Conservation (phyloP, 1,140 invertebrate genomes). For the Drosophila varians region DNA sequence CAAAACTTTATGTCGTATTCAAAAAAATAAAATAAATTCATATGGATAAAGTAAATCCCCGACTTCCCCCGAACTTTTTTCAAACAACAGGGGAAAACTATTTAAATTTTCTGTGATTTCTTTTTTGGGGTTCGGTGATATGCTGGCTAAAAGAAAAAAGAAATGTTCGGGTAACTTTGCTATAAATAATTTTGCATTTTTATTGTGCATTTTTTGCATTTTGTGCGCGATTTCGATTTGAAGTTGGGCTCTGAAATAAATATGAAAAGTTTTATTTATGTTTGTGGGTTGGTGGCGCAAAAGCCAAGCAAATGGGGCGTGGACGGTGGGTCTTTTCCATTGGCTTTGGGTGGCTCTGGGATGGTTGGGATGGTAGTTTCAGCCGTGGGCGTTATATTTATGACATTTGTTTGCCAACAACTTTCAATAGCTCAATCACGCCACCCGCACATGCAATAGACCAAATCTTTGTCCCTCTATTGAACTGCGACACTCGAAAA, state of each 20-base stretch:
- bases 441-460: conserved; percentile 56
- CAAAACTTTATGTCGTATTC: conserved; percentile 51
- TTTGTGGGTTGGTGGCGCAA: conserved; percentile 36
- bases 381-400: conserved; percentile 70
- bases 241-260: conserved; percentile 77
- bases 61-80: conserved; percentile 6
- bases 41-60: conserved; percentile 32
- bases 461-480: neutral
- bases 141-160: conserved; percentile 24
- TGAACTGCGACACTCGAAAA: neutral
- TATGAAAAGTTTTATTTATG: conserved; percentile 82
- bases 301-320: conserved; percentile 2
- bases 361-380: neutral
- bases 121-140: conserved; percentile 52
- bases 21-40: conserved; percentile 28
- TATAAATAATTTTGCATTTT: conserved; percentile 82
- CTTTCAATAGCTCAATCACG: conserved; percentile 80
- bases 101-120: conserved; percentile 60
- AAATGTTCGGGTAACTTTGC: conserved; percentile 53
- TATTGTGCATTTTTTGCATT: conserved; percentile 81
- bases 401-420: conserved; percentile 81
- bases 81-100: conserved; percentile 50
- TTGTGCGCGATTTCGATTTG: conserved; percentile 66
- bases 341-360: neutral
- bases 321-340: conserved; percentile 1